Conservation (phyloP, 2,797 vertebrate genomes). For the Craterocephalus amniculus region DNA sequence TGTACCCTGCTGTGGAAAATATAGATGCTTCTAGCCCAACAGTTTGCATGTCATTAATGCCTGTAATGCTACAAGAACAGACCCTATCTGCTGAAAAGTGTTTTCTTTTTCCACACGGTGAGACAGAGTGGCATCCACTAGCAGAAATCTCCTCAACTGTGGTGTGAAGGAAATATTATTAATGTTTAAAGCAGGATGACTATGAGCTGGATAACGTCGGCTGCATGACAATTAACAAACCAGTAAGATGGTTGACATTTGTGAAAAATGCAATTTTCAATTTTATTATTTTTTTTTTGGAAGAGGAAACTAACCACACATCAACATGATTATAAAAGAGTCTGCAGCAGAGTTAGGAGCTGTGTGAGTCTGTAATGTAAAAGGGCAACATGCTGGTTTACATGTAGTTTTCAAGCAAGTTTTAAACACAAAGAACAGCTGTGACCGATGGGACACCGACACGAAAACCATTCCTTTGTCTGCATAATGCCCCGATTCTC, state of each 20-base stretch:
- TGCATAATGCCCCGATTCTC: too few species aligned
- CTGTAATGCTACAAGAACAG: conserved; percentile 42
- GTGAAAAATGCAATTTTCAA: background rate
- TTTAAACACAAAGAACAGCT: too few species aligned
- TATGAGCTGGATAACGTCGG: conserved; percentile 2
- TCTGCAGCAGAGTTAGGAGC: too few species aligned
- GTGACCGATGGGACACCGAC: too few species aligned
- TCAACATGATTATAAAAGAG: too few species aligned
- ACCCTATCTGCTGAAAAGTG: conserved; percentile 39
- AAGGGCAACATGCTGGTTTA: too few species aligned
- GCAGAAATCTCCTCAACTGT: conserved; percentile 30
- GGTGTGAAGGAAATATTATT: conserved; percentile 19
- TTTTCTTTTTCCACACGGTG: conserved; percentile 51
- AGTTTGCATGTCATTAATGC: conserved; percentile 61
- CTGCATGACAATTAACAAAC: conserved; percentile 10
- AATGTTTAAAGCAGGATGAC: conserved; percentile 22
- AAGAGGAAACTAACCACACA: too few species aligned
- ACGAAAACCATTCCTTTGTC: too few species aligned
- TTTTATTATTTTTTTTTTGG: too few species aligned
- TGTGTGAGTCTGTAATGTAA: too few species aligned
- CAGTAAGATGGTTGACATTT: conserved; percentile 5
- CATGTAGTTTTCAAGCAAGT: too few species aligned
- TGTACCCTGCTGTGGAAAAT: conserved; percentile 66
- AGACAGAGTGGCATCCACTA: conserved; percentile 38
- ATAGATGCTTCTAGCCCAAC: conserved; percentile 58